Evolutionary conservation across 2,888 invertebrate species (phyloP).

Genomic region (Nudaria mundana): DNA sequence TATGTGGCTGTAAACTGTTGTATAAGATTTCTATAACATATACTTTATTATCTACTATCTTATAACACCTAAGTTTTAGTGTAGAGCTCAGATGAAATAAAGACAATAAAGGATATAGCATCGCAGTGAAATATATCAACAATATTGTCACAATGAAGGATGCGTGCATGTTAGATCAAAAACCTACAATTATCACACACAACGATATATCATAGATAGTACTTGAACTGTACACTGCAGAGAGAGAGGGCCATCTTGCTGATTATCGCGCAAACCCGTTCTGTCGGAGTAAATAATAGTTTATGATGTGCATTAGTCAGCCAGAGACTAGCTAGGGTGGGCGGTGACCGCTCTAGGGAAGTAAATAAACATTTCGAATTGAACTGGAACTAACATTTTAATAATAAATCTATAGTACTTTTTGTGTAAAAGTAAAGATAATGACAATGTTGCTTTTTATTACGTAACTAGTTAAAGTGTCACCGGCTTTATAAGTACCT

Average conservation of each 20-base stretch:
- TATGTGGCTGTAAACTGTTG: background rate
- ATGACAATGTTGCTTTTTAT: no score
- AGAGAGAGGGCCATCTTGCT: constrained; percentile 35
- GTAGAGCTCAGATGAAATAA: no score
- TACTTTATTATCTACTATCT: no score
- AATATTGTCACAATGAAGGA: no score
- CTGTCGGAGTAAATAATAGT: constrained; percentile 60
- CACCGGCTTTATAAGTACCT: no score
- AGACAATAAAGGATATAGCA: no score
- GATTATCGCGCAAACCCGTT: constrained; percentile 57
- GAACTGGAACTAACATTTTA: constrained; percentile 22
- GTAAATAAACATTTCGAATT: constrained; percentile 37
- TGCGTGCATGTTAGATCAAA: no score
- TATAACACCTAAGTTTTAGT: no score
- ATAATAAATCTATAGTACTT: background rate
- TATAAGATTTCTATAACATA: no score
- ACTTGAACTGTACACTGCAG: constrained; percentile 18
- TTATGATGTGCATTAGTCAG: constrained; percentile 67
- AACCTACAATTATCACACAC: no score
- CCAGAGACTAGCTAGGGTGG: constrained; percentile 46
- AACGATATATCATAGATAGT: constrained; percentile 33
- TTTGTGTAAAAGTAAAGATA: background rate
- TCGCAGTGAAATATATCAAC: no score
- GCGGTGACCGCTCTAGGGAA: constrained; percentile 45
- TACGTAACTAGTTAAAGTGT: no score